Conservation (phyloP, 2,113 vertebrate species). For the Phyllostomus discolor region DNA sequence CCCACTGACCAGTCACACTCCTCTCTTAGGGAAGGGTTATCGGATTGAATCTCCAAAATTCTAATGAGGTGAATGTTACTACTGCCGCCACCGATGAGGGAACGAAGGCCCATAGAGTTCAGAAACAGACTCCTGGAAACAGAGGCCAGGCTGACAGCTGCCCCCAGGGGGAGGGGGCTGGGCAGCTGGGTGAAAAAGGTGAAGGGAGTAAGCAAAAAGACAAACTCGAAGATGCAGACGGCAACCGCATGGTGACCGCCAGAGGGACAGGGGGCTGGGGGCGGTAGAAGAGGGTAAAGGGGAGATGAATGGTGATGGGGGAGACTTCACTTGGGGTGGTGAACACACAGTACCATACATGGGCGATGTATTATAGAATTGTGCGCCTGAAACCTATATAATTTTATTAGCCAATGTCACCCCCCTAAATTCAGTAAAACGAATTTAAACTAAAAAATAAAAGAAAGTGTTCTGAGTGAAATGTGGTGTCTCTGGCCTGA, state of each 20-base stretch:
- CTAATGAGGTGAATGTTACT: not conserved
- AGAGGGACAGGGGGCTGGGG: not conserved
- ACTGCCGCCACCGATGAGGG: not conserved
- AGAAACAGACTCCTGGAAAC: not conserved
- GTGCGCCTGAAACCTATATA: rapidly evolving
- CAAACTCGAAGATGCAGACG: not conserved
- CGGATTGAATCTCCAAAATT: not conserved
- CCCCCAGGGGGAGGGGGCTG: not conserved
- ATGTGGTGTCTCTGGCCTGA: too few species aligned
- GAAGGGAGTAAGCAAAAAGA: not conserved
- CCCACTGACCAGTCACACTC: rapidly evolving
- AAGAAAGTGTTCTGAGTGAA: not conserved
- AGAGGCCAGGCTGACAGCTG: not conserved
- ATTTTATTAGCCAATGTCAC: not conserved
- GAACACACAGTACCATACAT: not conserved
- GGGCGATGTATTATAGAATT: too few species aligned
- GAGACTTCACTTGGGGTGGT: not conserved
- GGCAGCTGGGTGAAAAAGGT: not conserved
- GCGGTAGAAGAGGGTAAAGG: not conserved
- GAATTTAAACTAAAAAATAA: not conserved
- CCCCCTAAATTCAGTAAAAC: not conserved
- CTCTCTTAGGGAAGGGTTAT: too few species aligned
- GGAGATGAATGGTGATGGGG: rapidly evolving
- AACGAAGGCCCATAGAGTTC: not conserved
- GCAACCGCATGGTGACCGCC: not conserved